phyloP scores from a whole-genome alignment of 2,888 invertebrate genomes.

The Meteorus colon region DNA sequence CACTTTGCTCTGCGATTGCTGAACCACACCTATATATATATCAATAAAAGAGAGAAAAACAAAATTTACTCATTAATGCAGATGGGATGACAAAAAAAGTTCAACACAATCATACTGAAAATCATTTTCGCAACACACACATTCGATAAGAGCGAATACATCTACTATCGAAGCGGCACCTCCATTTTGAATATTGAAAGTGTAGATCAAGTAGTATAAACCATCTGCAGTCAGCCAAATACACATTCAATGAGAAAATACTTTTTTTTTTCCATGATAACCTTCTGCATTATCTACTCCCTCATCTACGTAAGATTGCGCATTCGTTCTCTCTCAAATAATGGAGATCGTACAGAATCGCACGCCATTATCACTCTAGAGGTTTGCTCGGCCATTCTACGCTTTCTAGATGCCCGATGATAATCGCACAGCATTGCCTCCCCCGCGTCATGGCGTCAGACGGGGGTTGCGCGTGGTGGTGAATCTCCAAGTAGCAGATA shows the following conservation, averaged over 20 bases:
- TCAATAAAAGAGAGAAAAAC: constrained; percentile 30
- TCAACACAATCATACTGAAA: not conserved
- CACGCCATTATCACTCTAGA: constrained; percentile 47
- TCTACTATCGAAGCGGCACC: not conserved
- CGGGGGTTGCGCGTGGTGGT: constrained; percentile 58
- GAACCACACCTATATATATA: constrained; percentile 94
- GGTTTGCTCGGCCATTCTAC: constrained; percentile 63
- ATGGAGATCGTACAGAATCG: constrained; percentile 18
- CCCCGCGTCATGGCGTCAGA: constrained; percentile 43
- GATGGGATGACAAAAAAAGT: not conserved
- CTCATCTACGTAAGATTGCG: not conserved
- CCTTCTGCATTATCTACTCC: no score
- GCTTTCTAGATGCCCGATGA: constrained; percentile 66
- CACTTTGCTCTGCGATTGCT: constrained; percentile 99
- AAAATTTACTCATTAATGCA: not conserved
- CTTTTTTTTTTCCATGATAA: not conserved
- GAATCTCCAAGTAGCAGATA: constrained; percentile 58
- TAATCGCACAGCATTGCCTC: constrained; percentile 60
- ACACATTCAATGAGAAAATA: not conserved
- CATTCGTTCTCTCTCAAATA: constrained; percentile 1
- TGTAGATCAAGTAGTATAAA: not conserved
- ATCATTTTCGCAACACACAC: not conserved
- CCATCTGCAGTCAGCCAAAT: not conserved
- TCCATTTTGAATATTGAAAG: not conserved
- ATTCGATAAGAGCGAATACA: not conserved